phyloP scores from a whole-genome alignment of 2,113 vertebrate genomes.

The Daubentonia madagascariensis region DNA sequence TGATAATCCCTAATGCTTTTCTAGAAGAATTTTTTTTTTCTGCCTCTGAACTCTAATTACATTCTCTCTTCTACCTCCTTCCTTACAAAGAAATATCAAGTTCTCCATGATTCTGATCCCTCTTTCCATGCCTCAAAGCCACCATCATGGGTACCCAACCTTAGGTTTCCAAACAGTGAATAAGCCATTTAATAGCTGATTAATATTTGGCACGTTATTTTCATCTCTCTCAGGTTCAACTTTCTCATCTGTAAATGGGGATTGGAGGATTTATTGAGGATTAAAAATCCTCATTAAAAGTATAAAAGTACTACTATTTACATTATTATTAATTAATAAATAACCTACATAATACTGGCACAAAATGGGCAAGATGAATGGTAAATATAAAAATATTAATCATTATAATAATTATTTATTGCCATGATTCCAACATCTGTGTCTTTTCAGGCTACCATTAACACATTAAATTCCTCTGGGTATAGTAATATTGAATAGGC shows the following conservation, averaged over 20 bases:
- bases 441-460: neutral
- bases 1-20: conserved; percentile 2
- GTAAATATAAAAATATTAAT: neutral
- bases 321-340: neutral
- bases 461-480: neutral
- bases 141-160: neutral
- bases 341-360: neutral
- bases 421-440: neutral
- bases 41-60: neutral
- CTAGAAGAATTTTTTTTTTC: neutral
- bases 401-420: neutral
- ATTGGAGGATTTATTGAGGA: neutral
- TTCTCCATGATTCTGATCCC: neutral
- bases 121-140: neutral
- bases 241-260: neutral
- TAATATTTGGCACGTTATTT: neutral
- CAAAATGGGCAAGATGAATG: neutral
- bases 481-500: neutral
- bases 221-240: neutral
- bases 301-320: neutral
- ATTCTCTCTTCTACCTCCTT: neutral
- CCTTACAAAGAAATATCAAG: neutral
- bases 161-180: neutral
- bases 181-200: neutral
- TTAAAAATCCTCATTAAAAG: neutral